phyloP scores from a whole-genome alignment of 2,797 vertebrate genomes.

The Hybognathus amarus region DNA sequence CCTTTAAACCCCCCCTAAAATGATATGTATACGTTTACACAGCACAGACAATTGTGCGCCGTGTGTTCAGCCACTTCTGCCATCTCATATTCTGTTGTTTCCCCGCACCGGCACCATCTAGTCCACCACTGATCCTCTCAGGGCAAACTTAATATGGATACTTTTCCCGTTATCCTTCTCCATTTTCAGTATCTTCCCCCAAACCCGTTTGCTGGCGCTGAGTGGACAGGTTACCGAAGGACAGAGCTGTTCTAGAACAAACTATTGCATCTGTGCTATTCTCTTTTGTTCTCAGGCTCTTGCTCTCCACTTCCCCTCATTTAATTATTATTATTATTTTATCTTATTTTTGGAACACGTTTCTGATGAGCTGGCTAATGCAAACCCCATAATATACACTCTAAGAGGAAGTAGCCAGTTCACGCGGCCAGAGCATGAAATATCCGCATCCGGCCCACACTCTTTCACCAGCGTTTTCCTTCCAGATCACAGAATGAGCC shows the following conservation, averaged over 20 bases:
- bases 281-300: neutral
- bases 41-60: conserved; percentile 23
- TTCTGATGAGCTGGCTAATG: conserved; percentile 71
- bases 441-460: conserved; percentile 43
- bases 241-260: conserved; percentile 63
- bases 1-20: neutral
- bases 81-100: conserved; percentile 53
- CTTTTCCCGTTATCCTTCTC: conserved; percentile 30
- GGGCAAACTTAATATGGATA: conserved; percentile 34
- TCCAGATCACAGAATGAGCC: conserved; percentile 45
- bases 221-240: conserved; percentile 61
- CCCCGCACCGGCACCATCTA: conserved; percentile 44
- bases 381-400: conserved; percentile 66
- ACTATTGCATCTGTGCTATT: conserved; percentile 73
- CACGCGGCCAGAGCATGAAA: conserved; percentile 62
- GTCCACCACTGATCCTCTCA: conserved; percentile 51
- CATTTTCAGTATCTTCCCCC: conserved; percentile 41
- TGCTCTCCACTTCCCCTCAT: conserved; percentile 5
- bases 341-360: conserved; percentile 17
- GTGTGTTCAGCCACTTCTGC: conserved; percentile 29
- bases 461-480: conserved; percentile 31
- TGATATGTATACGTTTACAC: neutral
- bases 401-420: conserved; percentile 33
- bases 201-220: conserved; percentile 9
- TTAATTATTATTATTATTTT: neutral